These are phyloP conservation scores for Balaenoptera acutorostrata DNA, from an alignment of 2,113 vertebrate genomes.

Conservation along the genomic window DNA sequence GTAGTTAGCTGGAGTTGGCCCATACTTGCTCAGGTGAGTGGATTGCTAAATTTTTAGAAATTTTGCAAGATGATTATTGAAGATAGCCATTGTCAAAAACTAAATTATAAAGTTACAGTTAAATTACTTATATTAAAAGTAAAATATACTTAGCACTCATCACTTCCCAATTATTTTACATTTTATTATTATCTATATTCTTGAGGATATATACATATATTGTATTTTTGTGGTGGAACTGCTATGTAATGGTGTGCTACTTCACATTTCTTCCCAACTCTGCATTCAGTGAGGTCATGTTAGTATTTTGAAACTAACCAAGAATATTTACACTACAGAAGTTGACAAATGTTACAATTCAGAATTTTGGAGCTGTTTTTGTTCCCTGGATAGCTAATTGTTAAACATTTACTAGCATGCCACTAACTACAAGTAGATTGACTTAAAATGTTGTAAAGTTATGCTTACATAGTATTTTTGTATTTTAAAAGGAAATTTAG, in stretches of 20 bases:
- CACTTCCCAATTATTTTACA: background rate
- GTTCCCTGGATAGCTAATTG: background rate
- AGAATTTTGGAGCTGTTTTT: background rate
- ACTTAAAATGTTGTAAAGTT: background rate
- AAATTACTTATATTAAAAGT: background rate
- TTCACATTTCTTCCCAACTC: background rate
- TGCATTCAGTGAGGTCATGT: background rate
- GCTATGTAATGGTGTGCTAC: background rate
- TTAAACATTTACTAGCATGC: background rate
- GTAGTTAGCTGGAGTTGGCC: background rate
- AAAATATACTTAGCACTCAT: background rate
- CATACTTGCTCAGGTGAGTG: background rate
- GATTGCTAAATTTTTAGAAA: background rate
- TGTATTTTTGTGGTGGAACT: background rate
- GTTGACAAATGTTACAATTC: background rate
- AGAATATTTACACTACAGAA: background rate
- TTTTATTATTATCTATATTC: background rate
- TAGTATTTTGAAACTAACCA: background rate
- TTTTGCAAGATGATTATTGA: background rate
- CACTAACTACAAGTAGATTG: background rate
- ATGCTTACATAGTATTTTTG: background rate
- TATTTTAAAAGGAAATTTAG: background rate
- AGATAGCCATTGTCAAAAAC: background rate
- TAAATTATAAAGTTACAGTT: background rate
- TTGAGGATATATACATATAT: background rate